Evolutionary conservation across 2,797 vertebrate genomes (phyloP).

Genomic region (Pseudochirops cupreus): DNA sequence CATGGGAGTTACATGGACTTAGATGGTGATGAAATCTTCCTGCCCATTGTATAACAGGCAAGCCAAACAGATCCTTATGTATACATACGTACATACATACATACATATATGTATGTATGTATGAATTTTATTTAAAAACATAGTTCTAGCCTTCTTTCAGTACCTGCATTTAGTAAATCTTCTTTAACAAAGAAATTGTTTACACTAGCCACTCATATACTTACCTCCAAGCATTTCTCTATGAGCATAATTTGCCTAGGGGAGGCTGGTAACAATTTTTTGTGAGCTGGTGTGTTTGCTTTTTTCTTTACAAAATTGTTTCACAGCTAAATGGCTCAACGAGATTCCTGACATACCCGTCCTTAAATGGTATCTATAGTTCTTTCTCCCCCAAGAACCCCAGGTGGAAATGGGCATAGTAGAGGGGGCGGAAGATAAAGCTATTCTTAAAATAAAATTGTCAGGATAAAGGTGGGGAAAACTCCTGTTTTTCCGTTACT

Average conservation of each 20-base stretch:
- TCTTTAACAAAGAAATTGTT: constrained; percentile 10
- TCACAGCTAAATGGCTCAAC: constrained; percentile 21
- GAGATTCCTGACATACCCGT: neutral
- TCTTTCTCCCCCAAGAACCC: constrained; percentile 38
- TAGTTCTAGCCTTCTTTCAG: neutral
- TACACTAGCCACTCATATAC: neutral
- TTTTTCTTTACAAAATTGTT: constrained; percentile 23
- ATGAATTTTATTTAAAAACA: too few species aligned
- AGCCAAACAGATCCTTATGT: neutral
- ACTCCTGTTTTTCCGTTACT: neutral
- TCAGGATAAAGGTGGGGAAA: neutral
- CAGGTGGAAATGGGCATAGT: constrained; percentile 3
- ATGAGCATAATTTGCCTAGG: neutral
- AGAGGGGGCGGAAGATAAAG: neutral
- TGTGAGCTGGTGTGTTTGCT: constrained; percentile 6
- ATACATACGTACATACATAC: neutral
- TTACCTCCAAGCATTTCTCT: neutral
- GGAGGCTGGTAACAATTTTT: constrained; percentile 34
- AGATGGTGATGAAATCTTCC: neutral
- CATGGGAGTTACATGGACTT: accelerated
- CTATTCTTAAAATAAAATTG: neutral
- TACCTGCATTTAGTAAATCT: neutral
- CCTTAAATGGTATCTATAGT: constrained; percentile 11
- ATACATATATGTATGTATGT: too few species aligned
- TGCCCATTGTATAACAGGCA: neutral